A percentile compares a stretch with the other conserved stretches of the same genome.
Evolutionary conservation across 2,797 vertebrate species (phyloP).

Genomic region (Rousettus madagascariensis): DNA sequence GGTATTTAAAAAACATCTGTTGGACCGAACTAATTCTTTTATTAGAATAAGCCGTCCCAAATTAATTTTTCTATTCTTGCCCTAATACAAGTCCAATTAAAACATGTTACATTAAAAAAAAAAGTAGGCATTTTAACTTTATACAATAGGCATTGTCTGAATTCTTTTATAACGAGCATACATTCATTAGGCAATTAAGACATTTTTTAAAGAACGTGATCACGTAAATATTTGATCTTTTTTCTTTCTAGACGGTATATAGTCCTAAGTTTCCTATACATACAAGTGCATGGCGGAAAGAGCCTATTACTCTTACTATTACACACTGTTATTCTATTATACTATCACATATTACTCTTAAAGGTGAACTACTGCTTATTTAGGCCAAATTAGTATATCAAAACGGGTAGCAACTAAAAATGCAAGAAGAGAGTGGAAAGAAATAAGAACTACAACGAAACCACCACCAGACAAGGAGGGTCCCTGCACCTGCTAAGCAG

Average conservation of each 20-base stretch:
- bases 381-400: background rate
- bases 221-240: background rate
- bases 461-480: background rate
- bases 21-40: slow-evolving; percentile 28
- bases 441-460: background rate
- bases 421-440: background rate
- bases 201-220: background rate
- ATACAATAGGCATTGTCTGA: background rate
- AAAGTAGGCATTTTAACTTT: slow-evolving; percentile 4
- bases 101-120: slow-evolving; percentile 32
- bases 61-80: slow-evolving; percentile 38
- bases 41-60: background rate
- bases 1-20: background rate
- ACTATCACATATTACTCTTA: background rate
- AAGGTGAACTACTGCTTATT: background rate
- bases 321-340: background rate
- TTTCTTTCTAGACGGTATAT: background rate
- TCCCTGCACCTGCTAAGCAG: background rate
- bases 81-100: slow-evolving; percentile 40
- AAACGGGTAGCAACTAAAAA: slow-evolving; percentile 39
- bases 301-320: background rate
- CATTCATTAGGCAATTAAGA: background rate
- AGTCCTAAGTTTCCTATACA: background rate
- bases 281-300: background rate
- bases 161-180: slow-evolving; percentile 15